Conservation (phyloP, 2,113 vertebrate species). For the Cathartes aura region DNA sequence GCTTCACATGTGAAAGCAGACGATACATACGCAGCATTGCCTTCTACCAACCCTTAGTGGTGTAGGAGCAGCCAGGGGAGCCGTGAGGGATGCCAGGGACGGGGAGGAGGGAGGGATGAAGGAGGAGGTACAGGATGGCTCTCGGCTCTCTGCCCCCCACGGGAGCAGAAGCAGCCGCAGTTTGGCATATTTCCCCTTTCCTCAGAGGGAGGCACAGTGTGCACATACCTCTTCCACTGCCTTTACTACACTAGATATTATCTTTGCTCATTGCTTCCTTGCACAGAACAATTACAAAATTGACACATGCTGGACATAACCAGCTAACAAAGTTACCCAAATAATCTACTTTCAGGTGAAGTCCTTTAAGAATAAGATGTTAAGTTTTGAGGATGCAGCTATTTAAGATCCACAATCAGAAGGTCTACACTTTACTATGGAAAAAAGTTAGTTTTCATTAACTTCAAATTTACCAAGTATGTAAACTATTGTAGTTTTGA, state of each 20-base stretch:
- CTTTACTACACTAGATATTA: not conserved
- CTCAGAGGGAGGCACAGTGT: not conserved
- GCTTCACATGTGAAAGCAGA: not conserved
- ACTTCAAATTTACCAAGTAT: not conserved
- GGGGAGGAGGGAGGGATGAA: not conserved
- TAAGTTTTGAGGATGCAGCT: not conserved
- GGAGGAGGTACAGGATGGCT: not conserved
- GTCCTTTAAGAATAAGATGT: not conserved
- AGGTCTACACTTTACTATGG: not conserved
- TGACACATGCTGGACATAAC: not conserved
- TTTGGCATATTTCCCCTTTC: not conserved
- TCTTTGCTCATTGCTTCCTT: not conserved
- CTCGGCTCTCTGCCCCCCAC: not conserved
- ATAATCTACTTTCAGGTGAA: not conserved
- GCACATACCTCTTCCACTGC: not conserved
- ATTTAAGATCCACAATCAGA: not conserved
- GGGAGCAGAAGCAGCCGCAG: not conserved
- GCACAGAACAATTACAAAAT: not conserved
- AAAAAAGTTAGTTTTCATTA: not conserved
- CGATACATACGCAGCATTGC: accelerated
- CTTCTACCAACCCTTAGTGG: not conserved
- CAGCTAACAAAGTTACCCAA: not conserved
- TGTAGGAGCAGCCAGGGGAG: not conserved
- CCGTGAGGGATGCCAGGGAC: accelerated
- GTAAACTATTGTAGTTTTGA: not conserved